These are phyloP conservation scores for Latrodectus geometricus DNA, from an alignment of 1,140 invertebrate species.

Conservation along the genomic window DNA sequence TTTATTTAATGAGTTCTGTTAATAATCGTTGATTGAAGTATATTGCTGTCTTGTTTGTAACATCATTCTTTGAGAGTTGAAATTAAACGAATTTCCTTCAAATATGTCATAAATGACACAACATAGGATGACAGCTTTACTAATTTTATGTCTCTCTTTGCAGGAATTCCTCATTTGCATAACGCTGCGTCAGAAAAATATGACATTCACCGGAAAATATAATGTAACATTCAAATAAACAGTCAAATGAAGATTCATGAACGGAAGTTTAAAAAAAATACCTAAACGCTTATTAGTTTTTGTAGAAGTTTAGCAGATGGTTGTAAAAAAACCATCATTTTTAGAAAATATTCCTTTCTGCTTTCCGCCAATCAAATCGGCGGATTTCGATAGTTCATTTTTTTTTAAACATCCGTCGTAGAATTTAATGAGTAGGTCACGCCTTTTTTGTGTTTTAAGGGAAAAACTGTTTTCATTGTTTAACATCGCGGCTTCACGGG, in stretches of 20 bases:
- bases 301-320: conserved; percentile 37
- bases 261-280: conserved; percentile 28
- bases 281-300: conserved; percentile 43
- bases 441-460: conserved; percentile 58
- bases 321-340: conserved; percentile 22
- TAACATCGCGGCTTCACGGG: conserved; percentile 24
- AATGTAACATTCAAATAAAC: not conserved
- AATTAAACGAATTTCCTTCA: conserved; percentile 43
- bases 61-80: conserved; percentile 12
- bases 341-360: conserved; percentile 41
- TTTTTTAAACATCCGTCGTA: conserved; percentile 53
- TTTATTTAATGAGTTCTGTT: too few species aligned
- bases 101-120: conserved; percentile 12
- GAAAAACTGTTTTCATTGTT: conserved; percentile 52
- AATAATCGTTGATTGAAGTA: too few species aligned
- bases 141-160: conserved; percentile 19
- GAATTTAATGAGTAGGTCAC: conserved; percentile 51
- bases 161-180: conserved; percentile 25
- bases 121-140: conserved; percentile 14
- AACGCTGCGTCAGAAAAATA: conserved; percentile 46
- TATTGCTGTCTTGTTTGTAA: not conserved
- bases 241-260: not conserved
- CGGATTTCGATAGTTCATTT: conserved; percentile 25
- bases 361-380: conserved; percentile 24
- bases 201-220: conserved; percentile 4